Conservation (phyloP, 2,113 vertebrate genomes). For the Alligator mississippiensis region DNA sequence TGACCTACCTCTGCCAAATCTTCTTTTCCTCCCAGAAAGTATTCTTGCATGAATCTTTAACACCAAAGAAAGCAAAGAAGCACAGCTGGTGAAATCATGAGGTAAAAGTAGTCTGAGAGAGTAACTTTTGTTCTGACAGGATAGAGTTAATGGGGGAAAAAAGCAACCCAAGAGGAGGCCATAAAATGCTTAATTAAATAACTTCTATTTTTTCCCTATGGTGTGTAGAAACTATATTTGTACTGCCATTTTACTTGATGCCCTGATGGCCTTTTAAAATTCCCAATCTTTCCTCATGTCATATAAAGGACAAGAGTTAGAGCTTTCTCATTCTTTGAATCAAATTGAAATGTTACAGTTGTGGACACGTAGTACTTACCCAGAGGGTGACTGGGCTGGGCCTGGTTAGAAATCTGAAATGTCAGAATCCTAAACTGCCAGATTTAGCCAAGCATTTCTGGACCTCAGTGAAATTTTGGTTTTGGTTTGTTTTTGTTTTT, state of each 20-base stretch:
- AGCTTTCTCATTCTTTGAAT: too few species aligned
- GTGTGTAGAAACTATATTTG: not conserved
- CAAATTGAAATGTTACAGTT: too few species aligned
- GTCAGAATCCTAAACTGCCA: not conserved
- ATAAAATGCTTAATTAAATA: not conserved
- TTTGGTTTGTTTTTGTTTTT: too few species aligned
- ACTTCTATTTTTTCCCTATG: rapidly evolving
- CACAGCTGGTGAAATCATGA: not conserved
- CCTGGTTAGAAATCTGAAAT: not conserved
- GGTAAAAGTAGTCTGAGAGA: not conserved
- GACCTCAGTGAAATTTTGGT: too few species aligned
- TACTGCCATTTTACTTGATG: not conserved
- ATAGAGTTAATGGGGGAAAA: not conserved
- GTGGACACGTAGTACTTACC: too few species aligned
- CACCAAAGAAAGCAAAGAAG: too few species aligned
- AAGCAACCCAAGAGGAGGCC: not conserved
- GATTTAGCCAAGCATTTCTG: not conserved
- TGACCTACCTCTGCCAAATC: not conserved
- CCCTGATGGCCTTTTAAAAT: not conserved
- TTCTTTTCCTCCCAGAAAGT: not conserved
- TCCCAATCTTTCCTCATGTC: not conserved
- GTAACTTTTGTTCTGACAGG: not conserved
- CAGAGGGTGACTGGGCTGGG: not conserved
- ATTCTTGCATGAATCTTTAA: not conserved
- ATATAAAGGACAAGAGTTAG: not conserved